Conservation (phyloP, 2,888 invertebrate species). For the Eugnorisma glareosa region DNA sequence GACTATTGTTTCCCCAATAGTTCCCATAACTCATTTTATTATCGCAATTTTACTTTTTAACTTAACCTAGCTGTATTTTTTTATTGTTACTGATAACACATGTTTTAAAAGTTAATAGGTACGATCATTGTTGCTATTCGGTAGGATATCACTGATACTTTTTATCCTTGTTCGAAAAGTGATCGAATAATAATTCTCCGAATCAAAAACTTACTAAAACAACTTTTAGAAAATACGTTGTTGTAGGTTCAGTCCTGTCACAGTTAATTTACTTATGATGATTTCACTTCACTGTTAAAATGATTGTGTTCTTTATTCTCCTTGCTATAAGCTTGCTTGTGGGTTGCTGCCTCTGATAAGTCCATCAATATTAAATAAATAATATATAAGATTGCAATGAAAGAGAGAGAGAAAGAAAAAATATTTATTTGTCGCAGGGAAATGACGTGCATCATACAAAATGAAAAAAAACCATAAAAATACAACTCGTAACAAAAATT, state of each 20-base stretch:
- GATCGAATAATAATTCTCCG: neutral
- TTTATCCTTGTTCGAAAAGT: slow-evolving; percentile 4
- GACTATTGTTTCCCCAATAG: neutral
- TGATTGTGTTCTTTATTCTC: neutral
- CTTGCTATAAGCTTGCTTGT: neutral
- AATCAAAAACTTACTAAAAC: neutral
- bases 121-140: neutral
- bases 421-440: too few relatives aligned
- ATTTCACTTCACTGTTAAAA: neutral
- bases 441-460: too few relatives aligned
- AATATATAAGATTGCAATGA: too few relatives aligned
- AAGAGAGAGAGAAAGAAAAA: too few relatives aligned
- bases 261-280: neutral
- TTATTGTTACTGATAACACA: slow-evolving; percentile 16
- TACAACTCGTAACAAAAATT: too few relatives aligned
- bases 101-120: neutral
- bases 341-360: too few relatives aligned
- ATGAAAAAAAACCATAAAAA: too few relatives aligned
- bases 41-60: slow-evolving; percentile 21
- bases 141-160: too few relatives aligned
- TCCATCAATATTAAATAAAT: too few relatives aligned
- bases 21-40: slow-evolving; percentile 17
- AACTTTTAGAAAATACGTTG: too few relatives aligned
- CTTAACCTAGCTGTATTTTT: neutral
- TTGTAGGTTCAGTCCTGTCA: neutral